phyloP scores from a whole-genome alignment of 23 tunicate genomes.

The Corella eumyota region DNA sequence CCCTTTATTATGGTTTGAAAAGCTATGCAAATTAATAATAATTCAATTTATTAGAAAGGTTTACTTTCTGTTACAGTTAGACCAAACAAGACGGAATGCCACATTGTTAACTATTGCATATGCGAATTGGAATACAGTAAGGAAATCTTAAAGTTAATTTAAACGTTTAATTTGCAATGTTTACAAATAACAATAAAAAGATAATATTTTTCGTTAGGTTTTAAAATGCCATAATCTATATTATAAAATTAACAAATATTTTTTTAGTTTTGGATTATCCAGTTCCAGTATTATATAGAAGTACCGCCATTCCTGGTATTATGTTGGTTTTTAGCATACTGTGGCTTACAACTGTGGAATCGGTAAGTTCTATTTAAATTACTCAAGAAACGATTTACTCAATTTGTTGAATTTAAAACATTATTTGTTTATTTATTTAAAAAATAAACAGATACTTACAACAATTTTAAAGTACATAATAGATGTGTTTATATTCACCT shows the following conservation, averaged over 20 bases:
- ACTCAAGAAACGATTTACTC: neutral
- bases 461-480: too few relatives aligned
- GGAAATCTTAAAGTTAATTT: neutral
- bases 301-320: slow-evolving; percentile 47
- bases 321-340: slow-evolving; percentile 52
- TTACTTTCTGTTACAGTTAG: neutral
- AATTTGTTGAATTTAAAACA: neutral
- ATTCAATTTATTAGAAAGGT: too few relatives aligned
- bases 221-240: neutral
- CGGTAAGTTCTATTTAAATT: slow-evolving; percentile 30
- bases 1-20: neutral
- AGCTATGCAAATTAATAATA: too few relatives aligned
- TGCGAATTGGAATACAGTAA: slow-evolving; percentile 15
- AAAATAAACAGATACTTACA: neutral
- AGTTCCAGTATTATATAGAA: slow-evolving; percentile 50
- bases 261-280: slow-evolving; percentile 11
- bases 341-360: slow-evolving; percentile 78
- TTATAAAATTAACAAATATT: neutral
- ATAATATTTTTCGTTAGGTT: neutral
- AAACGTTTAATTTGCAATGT: neutral
- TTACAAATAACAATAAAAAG: neutral
- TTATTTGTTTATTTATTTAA: neutral
- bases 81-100: neutral
- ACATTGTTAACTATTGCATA: neutral
- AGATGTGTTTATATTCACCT: too few relatives aligned